Evolutionary conservation across 2,888 invertebrate species (phyloP), one percentile per base, ranked within the genome.

Genomic region (Hemithea aestivaria): DNA sequence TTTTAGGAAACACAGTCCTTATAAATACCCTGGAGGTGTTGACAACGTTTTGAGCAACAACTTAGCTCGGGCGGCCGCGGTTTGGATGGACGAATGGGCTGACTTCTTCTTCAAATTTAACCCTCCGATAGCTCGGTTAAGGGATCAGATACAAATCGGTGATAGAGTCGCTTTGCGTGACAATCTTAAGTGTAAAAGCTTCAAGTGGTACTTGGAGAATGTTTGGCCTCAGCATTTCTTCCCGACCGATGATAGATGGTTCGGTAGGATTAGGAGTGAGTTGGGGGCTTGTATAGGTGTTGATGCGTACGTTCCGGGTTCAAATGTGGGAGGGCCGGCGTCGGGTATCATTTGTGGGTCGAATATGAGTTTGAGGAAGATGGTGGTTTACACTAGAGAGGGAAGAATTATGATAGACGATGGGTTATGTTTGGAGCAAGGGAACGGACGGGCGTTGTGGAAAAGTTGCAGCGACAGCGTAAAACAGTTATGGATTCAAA

Each of bases 71-170:
- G 97, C 97, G 0, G 98, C 98, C 0, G 89, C 94, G 1, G 98
- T 98, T 0, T 99, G 99, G 99, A 95, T 99, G 95, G 99, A 99
- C 67, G 95, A 98, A 36, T 98, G 98, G 94, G 93, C 95, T 7
- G 93, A 95, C 46, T 97, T 97, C 74, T 96, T 93, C 65, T 96
- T 96, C 71, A 94, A 94, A 67, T 94, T 96, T 56, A 96, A 95
- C 65, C 92, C 90, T 52, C 89, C 92, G 23, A 91, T 93, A 0
- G 89, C 89, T 0, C 65, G 75, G 0, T 71, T 73, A 33, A 87
- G 90, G 12, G 89, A 91, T 30, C 83, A 89, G 35, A 93, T 94
- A 55, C 82, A 89, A 40, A 88, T 93, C 0, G 83, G 81, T 0
- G 83, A 89, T 20, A 85, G 99, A 35, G 56, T 94, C 7, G 89